Percentiles rank a stretch among this genome's conserved stretches.
phyloP scores from a whole-genome alignment of 2,113 vertebrate species.

The Cyprinus carpio region DNA sequence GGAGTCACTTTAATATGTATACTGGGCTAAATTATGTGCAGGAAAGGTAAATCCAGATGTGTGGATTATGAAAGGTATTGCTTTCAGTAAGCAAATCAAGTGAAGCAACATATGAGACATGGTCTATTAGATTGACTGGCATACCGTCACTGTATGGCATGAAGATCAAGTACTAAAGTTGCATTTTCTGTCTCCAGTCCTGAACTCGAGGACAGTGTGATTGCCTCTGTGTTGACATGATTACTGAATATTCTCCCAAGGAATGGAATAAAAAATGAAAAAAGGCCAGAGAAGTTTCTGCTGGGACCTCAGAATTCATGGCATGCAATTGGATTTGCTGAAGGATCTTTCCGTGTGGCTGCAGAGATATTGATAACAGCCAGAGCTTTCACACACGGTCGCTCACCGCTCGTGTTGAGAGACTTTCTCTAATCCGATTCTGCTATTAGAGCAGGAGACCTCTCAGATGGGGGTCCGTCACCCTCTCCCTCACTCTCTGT shows the following conservation, averaged over 20 bases:
- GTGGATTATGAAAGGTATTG: conserved; percentile 31
- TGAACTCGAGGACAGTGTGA: conserved; percentile 70
- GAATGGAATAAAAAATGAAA: conserved; percentile 73
- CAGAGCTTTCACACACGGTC: conserved; percentile 70
- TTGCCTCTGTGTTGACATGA: conserved; percentile 76
- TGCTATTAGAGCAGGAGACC: conserved; percentile 69
- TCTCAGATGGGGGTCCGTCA: conserved; percentile 72
- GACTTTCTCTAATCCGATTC: conserved; percentile 74
- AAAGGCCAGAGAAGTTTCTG: conserved; percentile 64
- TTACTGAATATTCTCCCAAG: conserved; percentile 71
- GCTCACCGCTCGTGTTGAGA: conserved; percentile 57
- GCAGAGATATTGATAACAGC: conserved; percentile 73
- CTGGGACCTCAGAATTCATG: conserved; percentile 69
- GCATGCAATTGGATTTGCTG: conserved; percentile 75
- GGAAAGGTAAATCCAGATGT: conserved; percentile 3
- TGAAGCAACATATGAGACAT: conserved; percentile 63
- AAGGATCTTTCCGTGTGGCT: conserved; percentile 70
- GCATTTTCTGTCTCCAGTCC: conserved; percentile 70
- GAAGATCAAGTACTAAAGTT: conserved; percentile 77
- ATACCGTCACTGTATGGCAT: conserved; percentile 56
- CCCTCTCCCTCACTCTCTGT: conserved; percentile 34
- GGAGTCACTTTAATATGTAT: neutral
- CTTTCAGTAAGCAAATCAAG: conserved; percentile 57
- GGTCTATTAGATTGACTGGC: conserved; percentile 57
- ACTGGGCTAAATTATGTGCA: neutral